Percentiles rank a stretch among this genome's conserved stretches.
Conservation (phyloP, 2,888 invertebrate species). For the Drosophila siamana region DNA sequence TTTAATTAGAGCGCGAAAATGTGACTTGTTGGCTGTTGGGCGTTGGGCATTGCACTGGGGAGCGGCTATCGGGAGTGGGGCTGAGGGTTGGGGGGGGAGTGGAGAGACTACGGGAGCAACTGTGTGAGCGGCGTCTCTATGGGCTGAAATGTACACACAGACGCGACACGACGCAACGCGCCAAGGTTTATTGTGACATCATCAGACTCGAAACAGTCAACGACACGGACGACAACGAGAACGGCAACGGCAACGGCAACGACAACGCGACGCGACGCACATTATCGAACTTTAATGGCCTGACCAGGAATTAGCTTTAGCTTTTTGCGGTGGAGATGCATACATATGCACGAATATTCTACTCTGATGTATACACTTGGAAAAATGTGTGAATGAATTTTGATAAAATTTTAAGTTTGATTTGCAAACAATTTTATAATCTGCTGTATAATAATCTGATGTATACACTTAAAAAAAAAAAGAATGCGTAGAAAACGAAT, state of each 20-base stretch:
- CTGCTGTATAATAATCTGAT: too few species aligned
- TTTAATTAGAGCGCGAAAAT: slow-evolving; percentile 67
- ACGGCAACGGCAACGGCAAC: slow-evolving; percentile 11
- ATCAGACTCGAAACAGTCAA: slow-evolving; percentile 71
- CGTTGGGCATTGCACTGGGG: slow-evolving; percentile 17
- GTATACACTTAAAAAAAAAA: too few species aligned
- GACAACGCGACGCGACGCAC: slow-evolving; percentile 59
- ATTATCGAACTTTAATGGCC: slow-evolving; percentile 81
- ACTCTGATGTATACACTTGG: slow-evolving; percentile 3
- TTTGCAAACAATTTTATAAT: neutral
- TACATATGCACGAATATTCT: neutral
- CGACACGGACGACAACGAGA: slow-evolving; percentile 66
- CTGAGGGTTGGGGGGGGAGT: neutral
- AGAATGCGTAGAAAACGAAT: too few species aligned
- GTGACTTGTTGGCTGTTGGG: slow-evolving; percentile 23
- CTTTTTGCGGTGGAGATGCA: slow-evolving; percentile 42
- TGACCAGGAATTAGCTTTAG: slow-evolving; percentile 76
- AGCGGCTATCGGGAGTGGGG: slow-evolving; percentile 9
- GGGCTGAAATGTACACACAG: slow-evolving; percentile 47
- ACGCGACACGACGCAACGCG: slow-evolving; percentile 37
- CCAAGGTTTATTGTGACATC: slow-evolving; percentile 77
- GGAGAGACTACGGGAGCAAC: slow-evolving; percentile 9
- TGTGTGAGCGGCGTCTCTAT: slow-evolving; percentile 23
- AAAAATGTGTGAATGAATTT: neutral
- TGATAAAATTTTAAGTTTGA: neutral